Percentiles rank a stretch among this genome's conserved stretches.
These are phyloP conservation scores for Drosophila serrata DNA, from an alignment of 1,140 invertebrate genomes.

Conservation along the genomic window DNA sequence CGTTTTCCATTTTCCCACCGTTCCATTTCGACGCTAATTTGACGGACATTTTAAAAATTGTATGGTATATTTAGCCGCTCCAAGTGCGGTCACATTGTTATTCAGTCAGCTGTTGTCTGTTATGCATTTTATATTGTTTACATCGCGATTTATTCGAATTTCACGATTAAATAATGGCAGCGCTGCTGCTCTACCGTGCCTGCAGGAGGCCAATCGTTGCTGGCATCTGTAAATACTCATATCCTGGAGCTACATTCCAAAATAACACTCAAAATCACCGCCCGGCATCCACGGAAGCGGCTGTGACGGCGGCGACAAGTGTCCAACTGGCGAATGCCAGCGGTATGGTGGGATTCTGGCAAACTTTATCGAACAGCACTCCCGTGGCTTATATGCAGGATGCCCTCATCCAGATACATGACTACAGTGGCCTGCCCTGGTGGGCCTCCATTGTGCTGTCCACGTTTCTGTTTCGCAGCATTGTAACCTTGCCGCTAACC, in stretches of 20 bases:
- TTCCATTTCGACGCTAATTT: no score
- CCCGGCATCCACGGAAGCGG: slow-evolving; percentile 60
- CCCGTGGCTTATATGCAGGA: slow-evolving; percentile 89
- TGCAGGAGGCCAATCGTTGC: slow-evolving; percentile 18
- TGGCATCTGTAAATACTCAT: slow-evolving; percentile 7
- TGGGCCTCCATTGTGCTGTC: slow-evolving; percentile 91
- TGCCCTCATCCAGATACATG: slow-evolving; percentile 89
- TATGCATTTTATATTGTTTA: slow-evolving; percentile 23
- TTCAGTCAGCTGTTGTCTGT: slow-evolving; percentile 22
- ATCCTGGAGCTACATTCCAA: slow-evolving; percentile 9
- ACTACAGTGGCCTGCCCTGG: slow-evolving; percentile 91
- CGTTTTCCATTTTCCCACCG: no score
- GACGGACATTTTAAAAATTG: background rate
- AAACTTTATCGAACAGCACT: slow-evolving; percentile 88
- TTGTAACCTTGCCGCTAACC: slow-evolving; percentile 91
- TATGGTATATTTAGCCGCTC: background rate
- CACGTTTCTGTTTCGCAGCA: slow-evolving; percentile 88
- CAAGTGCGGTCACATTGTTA: background rate
- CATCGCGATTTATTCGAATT: background rate
- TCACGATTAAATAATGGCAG: slow-evolving; percentile 22
- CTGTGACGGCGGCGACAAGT: slow-evolving; percentile 21
- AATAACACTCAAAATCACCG: slow-evolving; percentile 33
- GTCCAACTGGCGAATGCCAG: slow-evolving; percentile 39
- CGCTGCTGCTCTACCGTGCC: slow-evolving; percentile 33
- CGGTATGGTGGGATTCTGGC: slow-evolving; percentile 73